Conservation (phyloP, 1,140 invertebrate genomes). For the Temnothorax longispinosus region DNA sequence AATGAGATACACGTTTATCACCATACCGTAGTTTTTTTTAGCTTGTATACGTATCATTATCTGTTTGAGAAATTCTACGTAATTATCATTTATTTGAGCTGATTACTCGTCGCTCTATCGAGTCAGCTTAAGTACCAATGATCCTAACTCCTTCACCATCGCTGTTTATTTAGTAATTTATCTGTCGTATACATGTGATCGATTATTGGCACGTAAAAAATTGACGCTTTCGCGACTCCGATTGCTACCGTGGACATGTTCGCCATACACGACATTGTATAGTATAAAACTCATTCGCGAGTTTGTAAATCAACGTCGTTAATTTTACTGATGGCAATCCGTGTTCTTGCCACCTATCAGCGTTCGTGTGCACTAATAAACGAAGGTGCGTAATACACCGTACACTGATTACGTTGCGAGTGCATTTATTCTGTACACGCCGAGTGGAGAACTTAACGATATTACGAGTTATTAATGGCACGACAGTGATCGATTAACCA, state of each 20-base stretch:
- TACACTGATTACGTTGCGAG: conserved; percentile 23
- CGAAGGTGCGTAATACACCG: conserved; percentile 46
- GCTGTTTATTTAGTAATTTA: conserved; percentile 38
- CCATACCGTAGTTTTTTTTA: not conserved
- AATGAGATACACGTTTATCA: not conserved
- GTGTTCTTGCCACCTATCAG: conserved; percentile 21
- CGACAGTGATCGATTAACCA: conserved; percentile 64
- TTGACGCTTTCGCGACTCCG: not conserved
- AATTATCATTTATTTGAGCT: not conserved
- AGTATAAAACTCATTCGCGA: conserved; percentile 4
- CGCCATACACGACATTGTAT: not conserved
- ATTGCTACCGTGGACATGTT: not conserved
- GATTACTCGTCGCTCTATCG: not conserved
- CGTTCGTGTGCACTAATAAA: conserved; percentile 33
- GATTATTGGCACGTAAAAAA: not conserved
- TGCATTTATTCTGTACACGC: conserved; percentile 1
- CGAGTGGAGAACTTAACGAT: conserved; percentile 41
- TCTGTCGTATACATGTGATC: not conserved
- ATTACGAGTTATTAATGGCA: conserved; percentile 53
- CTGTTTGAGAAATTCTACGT: not conserved
- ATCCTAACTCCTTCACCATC: conserved; percentile 10
- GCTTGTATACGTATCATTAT: not conserved
- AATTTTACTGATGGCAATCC: conserved; percentile 15
- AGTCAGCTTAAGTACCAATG: not conserved
- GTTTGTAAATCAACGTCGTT: conserved; percentile 41